Conservation (phyloP, 2,888 invertebrate genomes). For the Scrobipalpa atriplicella region DNA sequence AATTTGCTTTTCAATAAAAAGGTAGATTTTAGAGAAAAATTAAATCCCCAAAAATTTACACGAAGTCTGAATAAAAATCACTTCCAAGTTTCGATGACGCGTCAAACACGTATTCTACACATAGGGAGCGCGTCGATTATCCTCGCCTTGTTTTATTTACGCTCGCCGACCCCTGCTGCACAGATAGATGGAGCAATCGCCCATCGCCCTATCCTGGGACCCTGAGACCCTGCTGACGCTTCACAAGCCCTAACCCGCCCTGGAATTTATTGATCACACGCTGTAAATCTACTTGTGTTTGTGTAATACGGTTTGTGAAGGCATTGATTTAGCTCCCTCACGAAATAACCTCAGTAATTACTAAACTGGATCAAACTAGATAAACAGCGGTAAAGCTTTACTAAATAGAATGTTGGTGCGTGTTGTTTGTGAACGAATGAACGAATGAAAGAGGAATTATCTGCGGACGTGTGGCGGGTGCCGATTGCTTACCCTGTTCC, state of each 20-base stretch:
- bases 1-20: no score
- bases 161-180: slow-evolving; percentile 48
- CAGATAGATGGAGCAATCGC: slow-evolving; percentile 78
- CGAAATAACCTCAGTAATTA: slow-evolving; percentile 39
- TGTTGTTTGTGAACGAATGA: slow-evolving; percentile 52
- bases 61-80: background rate
- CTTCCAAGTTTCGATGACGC: background rate
- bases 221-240: slow-evolving; percentile 69
- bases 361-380: slow-evolving; percentile 44
- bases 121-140: slow-evolving; percentile 48
- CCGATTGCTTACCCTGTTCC: slow-evolving; percentile 43
- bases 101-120: background rate
- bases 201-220: slow-evolving; percentile 40
- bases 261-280: slow-evolving; percentile 74
- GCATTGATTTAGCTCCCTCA: slow-evolving; percentile 35
- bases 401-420: slow-evolving; percentile 40
- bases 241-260: slow-evolving; percentile 57
- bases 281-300: slow-evolving; percentile 69
- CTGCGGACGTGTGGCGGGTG: slow-evolving; percentile 56
- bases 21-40: no score
- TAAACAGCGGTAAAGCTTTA: slow-evolving; percentile 37
- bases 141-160: slow-evolving; percentile 68
- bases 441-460: slow-evolving; percentile 53
- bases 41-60: no score
- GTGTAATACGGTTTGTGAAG: slow-evolving; percentile 49